Evolutionary conservation across 2,888 invertebrate species (phyloP), one percentile per base, ranked within the genome.

Genomic region (Gastrophysa polygoni): DNA sequence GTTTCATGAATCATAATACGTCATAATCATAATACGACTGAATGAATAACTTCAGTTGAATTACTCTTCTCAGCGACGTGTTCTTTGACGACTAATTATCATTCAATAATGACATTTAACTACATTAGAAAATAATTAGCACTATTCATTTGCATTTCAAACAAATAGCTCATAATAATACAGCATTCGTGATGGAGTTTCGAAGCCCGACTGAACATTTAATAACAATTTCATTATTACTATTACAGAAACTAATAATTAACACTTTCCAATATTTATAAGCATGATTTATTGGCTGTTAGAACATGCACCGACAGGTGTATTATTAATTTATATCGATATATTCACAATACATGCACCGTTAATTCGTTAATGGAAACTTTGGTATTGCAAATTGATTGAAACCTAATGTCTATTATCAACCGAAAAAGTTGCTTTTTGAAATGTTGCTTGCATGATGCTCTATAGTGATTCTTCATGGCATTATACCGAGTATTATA

Each of bases 211-310:
- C 28, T 52, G 63, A 51, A 59, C 59, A 63, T 57, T 51, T 63
- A 59, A 63, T 64, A 54, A 57, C 55, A 64, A 63, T 48, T 55
- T 55, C 59, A 64, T 60, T 54, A 62, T 60, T 57, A 64, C 52
- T 57, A 64, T 58, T 57, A 50, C 59, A 58, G 64, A 61, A 63
- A 61, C 64, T 57, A 51, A 64, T 67, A 62, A 67, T 67, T 64
- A 67, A 61, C 67, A 59, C 64, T 64, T 67, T 64, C 64, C 67
- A 64, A 67, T 67, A 64, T 67, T 67, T 59, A 58, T 47, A 46
- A 46, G 47, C 55, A 48, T 67, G 67, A 67, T 67, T 67, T 67
- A 67, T 67, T 14, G 63, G 20, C 57, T 49, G 59, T 60, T 61
- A 38, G 55, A 62, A 64, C 51, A 54, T n/a, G 47, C 64, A 64